phyloP scores from a whole-genome alignment of 2,888 invertebrate genomes.

The Smittia aterrima region DNA sequence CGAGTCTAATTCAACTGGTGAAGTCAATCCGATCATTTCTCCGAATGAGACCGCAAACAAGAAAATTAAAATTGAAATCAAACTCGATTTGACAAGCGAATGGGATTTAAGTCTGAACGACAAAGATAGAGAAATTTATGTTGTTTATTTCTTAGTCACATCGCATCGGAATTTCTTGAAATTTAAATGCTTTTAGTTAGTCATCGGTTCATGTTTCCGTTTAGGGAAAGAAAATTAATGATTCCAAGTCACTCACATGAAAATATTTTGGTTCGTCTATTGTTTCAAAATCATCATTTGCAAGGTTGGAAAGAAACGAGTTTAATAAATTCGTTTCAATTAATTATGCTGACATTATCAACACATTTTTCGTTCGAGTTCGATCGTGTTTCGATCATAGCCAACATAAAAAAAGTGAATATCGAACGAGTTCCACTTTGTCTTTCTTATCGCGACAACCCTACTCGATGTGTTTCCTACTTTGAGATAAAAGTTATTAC shows the following conservation, averaged over 20 bases:
- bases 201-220: not conserved
- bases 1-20: slow-evolving; percentile 13
- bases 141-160: slow-evolving; percentile 13
- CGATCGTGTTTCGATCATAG: too few species aligned
- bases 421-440: too few species aligned
- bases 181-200: not conserved
- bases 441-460: too few species aligned
- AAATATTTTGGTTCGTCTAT: too few species aligned
- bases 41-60: not conserved
- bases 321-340: too few species aligned
- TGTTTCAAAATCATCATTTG: too few species aligned
- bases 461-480: too few species aligned
- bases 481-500: too few species aligned
- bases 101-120: not conserved
- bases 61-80: not conserved
- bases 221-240: not conserved
- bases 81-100: not conserved
- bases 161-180: not conserved
- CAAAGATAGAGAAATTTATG: not conserved
- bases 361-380: too few species aligned
- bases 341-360: too few species aligned
- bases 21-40: not conserved
- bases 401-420: too few species aligned
- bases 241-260: not conserved
- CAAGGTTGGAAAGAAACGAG: too few species aligned